phyloP scores from a whole-genome alignment of 2,888 invertebrate genomes.

The Ischnus inquisitorius region DNA sequence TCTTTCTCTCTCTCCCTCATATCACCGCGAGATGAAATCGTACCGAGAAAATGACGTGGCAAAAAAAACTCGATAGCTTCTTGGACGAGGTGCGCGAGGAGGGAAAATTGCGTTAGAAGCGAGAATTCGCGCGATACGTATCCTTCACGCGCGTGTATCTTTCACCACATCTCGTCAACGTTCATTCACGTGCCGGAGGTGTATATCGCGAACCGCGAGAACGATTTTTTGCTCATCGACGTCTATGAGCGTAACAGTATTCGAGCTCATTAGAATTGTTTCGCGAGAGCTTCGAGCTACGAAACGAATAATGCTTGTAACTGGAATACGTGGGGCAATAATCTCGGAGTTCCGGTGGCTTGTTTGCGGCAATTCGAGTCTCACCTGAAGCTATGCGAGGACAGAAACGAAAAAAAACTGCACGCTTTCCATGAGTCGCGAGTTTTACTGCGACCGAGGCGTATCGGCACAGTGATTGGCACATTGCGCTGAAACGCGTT shows the following conservation, averaged over 20 bases:
- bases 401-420: slow-evolving; percentile 23
- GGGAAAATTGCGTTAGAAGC: slow-evolving; percentile 36
- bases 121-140: slow-evolving; percentile 13
- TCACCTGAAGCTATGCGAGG: slow-evolving; percentile 40
- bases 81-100: neutral
- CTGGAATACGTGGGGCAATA: slow-evolving; percentile 48
- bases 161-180: slow-evolving; percentile 30
- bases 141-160: slow-evolving; percentile 33
- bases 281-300: neutral
- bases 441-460: slow-evolving; percentile 10
- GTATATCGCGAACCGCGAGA: slow-evolving; percentile 31
- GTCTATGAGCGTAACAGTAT: neutral
- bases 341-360: slow-evolving; percentile 44
- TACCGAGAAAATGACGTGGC: slow-evolving; percentile 22
- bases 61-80: slow-evolving; percentile 7
- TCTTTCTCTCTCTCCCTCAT: slow-evolving; percentile 9
- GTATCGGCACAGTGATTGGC: slow-evolving; percentile 25
- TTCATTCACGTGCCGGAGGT: slow-evolving; percentile 36
- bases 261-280: slow-evolving; percentile 41
- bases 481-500: neutral
- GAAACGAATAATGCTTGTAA: neutral
- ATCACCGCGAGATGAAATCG: slow-evolving; percentile 36
- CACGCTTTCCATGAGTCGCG: slow-evolving; percentile 41
- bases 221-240: slow-evolving; percentile 50
- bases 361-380: slow-evolving; percentile 33